These are phyloP conservation scores for Pseudolaguvia tuberculata DNA, from an alignment of 2,113 vertebrate species.

Conservation along the genomic window DNA sequence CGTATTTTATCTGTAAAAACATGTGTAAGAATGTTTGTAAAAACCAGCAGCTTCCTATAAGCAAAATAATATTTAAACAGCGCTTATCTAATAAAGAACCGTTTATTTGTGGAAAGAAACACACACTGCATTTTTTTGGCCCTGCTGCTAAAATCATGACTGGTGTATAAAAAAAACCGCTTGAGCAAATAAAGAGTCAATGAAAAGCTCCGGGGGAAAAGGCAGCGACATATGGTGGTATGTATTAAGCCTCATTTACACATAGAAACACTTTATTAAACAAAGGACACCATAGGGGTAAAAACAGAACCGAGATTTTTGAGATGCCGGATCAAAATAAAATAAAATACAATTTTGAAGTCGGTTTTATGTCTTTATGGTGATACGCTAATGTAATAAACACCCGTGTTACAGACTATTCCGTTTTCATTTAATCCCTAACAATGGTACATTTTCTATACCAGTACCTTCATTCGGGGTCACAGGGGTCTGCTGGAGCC, in stretches of 20 bases:
- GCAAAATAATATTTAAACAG: background rate
- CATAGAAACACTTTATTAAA: slow-evolving; percentile 22
- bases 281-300: slow-evolving; percentile 19
- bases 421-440: no score
- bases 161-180: slow-evolving; percentile 4
- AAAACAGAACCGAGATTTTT: background rate
- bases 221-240: slow-evolving; percentile 24
- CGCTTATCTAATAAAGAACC: no score
- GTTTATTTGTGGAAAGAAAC: background rate
- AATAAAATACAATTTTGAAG: no score
- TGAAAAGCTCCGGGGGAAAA: slow-evolving; percentile 1
- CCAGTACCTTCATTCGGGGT: no score
- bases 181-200: slow-evolving; percentile 12
- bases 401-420: no score
- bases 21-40: slow-evolving; percentile 1
- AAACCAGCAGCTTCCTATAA: background rate
- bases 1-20: background rate
- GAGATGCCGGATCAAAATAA: background rate
- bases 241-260: slow-evolving; percentile 11
- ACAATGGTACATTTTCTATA: no score
- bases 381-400: no score
- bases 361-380: no score
- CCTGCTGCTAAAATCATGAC: slow-evolving; percentile 1
- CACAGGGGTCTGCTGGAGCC: no score
- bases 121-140: background rate